These are phyloP conservation scores for Pomacea canaliculata DNA, from an alignment of 2,888 invertebrate genomes.

Conservation along the genomic window DNA sequence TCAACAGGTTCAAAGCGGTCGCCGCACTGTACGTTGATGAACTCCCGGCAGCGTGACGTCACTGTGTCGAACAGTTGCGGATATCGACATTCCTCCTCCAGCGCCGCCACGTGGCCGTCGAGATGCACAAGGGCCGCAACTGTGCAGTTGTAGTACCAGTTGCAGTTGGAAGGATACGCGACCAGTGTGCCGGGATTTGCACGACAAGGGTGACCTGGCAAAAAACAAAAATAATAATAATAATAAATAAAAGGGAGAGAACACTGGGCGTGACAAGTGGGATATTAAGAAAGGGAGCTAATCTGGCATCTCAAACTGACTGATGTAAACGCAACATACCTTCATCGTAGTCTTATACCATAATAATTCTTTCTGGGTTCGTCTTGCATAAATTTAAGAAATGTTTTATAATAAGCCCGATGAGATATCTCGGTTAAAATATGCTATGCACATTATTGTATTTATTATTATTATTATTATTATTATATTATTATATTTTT, in stretches of 20 bases:
- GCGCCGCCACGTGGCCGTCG: constrained; percentile 28
- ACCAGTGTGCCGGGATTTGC: constrained; percentile 25
- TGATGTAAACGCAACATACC: too few species aligned
- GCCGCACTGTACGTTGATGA: constrained; percentile 39
- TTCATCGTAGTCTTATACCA: too few species aligned
- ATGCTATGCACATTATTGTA: too few species aligned
- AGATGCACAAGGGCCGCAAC: constrained; percentile 5
- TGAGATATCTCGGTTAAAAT: too few species aligned
- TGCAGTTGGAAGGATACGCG: constrained; percentile 38
- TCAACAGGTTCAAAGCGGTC: constrained; percentile 44
- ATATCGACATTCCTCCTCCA: constrained; percentile 42
- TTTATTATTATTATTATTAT: too few species aligned
- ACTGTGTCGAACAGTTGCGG: constrained; percentile 44
- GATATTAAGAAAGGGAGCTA: too few species aligned
- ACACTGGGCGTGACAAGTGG: too few species aligned
- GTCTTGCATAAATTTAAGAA: too few species aligned
- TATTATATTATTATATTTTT: too few species aligned
- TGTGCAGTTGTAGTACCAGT: constrained; percentile 49
- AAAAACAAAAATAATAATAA: background rate
- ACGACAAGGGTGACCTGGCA: constrained; percentile 36
- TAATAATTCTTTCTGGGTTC: too few species aligned
- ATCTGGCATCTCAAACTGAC: too few species aligned
- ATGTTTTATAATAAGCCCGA: too few species aligned
- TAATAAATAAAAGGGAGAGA: background rate
- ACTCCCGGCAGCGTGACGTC: constrained; percentile 36